phyloP scores from a whole-genome alignment of 2,888 invertebrate species.

The Chaetoderma sp. region DNA sequence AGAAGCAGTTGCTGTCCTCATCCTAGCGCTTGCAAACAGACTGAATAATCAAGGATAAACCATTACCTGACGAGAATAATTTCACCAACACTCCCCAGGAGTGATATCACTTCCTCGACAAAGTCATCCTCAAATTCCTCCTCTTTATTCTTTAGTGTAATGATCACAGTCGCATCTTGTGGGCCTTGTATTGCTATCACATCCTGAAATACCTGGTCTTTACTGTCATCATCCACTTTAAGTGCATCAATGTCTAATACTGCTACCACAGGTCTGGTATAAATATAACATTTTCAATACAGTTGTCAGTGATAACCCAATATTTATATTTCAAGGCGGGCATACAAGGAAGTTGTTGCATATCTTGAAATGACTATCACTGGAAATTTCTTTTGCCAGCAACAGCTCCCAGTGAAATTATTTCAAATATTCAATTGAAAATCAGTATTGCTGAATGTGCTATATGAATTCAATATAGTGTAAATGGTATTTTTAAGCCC shows the following conservation, averaged over 20 bases:
- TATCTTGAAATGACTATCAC: too few relatives aligned
- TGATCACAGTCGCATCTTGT: constrained; percentile 92
- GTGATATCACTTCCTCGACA: constrained; percentile 82
- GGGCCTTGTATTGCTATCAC: constrained; percentile 79
- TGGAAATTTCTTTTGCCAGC: too few relatives aligned
- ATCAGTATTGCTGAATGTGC: too few relatives aligned
- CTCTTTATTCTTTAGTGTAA: constrained; percentile 74
- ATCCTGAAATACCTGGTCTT: constrained; percentile 86
- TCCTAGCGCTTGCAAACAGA: too few relatives aligned
- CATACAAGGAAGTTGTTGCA: neutral
- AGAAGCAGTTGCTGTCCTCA: too few relatives aligned
- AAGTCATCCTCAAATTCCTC: constrained; percentile 84
- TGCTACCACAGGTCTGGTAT: constrained; percentile 86
- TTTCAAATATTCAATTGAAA: too few relatives aligned
- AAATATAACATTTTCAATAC: neutral
- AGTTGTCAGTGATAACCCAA: neutral
- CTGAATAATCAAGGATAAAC: too few relatives aligned
- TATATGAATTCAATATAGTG: too few relatives aligned
- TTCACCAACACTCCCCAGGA: constrained; percentile 84
- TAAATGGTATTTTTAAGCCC: too few relatives aligned
- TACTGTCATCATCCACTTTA: constrained; percentile 81
- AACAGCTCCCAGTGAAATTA: too few relatives aligned
- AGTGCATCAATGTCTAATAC: constrained; percentile 89
- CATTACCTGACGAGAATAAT: constrained; percentile 87
- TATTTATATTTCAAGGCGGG: neutral